Evolutionary conservation across 1,140 invertebrate species (phyloP).

Genomic region (Drosophila nikananu): DNA sequence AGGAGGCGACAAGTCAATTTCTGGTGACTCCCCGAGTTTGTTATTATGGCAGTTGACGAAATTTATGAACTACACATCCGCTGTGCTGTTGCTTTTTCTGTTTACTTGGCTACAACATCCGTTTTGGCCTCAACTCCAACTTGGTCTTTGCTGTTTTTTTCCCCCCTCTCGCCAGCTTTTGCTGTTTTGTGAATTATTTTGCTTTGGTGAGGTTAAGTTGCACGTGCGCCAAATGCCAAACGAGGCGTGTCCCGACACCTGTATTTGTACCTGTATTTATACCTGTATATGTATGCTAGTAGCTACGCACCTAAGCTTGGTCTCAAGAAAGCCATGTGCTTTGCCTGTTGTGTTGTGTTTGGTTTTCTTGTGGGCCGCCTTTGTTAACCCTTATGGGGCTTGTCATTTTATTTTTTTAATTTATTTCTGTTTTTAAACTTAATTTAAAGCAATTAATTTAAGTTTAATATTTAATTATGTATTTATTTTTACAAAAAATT

Average conservation of each 20-base stretch:
- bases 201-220: constrained; percentile 56
- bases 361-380: constrained; percentile 2
- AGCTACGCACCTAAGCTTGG: not conserved
- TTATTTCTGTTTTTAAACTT: too few relatives aligned
- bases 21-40: constrained; percentile 58
- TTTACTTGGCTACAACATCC: constrained; percentile 72
- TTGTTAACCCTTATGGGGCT: constrained; percentile 3
- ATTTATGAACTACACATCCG: constrained; percentile 84
- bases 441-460: too few relatives aligned
- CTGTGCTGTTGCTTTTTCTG: constrained; percentile 61
- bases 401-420: too few relatives aligned
- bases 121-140: constrained; percentile 44
- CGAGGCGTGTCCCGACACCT: constrained; percentile 57
- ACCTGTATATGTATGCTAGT: not conserved
- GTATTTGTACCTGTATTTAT: constrained; percentile 17
- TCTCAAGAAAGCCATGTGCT: constrained; percentile 2
- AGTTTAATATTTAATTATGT: too few relatives aligned
- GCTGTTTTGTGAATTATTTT: constrained; percentile 13
- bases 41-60: constrained; percentile 82
- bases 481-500: too few relatives aligned
- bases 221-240: constrained; percentile 69
- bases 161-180: not conserved
- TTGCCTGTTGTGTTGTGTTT: constrained; percentile 3
- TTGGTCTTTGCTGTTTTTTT: constrained; percentile 8
- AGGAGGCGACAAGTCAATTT: constrained; percentile 76